Conservation (phyloP, 2,797 vertebrate species). For the Buceros bicornis region DNA sequence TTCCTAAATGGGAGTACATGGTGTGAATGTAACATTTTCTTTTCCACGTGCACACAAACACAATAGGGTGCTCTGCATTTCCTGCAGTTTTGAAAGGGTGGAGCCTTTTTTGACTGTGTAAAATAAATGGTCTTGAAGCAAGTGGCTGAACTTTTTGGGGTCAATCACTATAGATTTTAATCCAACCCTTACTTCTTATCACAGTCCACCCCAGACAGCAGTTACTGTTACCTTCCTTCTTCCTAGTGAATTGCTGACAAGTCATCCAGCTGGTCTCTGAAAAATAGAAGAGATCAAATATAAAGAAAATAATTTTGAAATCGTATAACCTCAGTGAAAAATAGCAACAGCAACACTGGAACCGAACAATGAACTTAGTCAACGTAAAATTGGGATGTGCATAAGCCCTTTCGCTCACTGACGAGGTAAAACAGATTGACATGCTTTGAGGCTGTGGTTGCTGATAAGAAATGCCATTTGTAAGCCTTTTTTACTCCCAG, state of each 20-base stretch:
- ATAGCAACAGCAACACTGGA: background rate
- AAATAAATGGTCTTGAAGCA: conserved; percentile 9
- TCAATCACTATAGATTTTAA: conserved; percentile 31
- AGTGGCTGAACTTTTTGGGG: background rate
- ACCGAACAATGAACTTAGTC: conserved; percentile 24
- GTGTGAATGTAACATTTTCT: background rate
- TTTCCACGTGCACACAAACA: background rate
- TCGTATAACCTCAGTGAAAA: conserved; percentile 17
- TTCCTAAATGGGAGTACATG: background rate
- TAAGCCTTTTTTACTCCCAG: conserved; percentile 8
- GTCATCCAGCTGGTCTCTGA: background rate
- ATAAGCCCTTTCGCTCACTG: background rate
- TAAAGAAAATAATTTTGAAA: conserved; percentile 43
- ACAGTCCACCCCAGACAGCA: background rate
- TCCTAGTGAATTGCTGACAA: conserved; percentile 32
- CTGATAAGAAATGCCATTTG: conserved; percentile 53
- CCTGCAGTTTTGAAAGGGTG: background rate
- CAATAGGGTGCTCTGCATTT: background rate
- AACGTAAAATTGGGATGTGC: conserved; percentile 17
- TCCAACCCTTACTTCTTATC: conserved; percentile 9
- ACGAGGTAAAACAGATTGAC: conserved; percentile 35
- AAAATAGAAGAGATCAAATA: conserved; percentile 47
- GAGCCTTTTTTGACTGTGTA: background rate
- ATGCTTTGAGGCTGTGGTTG: background rate
- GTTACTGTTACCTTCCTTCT: background rate